A percentile compares a stretch with the other conserved stretches of the same genome.
Conservation (phyloP, 2,797 vertebrate genomes). For the Onychomys leucogaster region DNA sequence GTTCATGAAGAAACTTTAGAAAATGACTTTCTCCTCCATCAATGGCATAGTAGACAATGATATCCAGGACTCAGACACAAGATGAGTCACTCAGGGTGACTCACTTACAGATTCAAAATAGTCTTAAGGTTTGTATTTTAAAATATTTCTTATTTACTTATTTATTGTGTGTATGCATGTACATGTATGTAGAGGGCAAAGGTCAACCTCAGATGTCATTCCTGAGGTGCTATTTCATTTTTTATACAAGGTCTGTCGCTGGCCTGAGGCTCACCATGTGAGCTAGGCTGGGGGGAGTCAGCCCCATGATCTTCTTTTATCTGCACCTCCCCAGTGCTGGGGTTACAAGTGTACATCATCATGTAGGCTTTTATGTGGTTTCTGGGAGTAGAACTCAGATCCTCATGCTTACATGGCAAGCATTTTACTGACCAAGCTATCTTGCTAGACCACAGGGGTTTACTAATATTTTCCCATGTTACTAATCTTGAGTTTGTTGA, state of each 20-base stretch:
- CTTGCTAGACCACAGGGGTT: not conserved
- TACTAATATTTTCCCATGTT: not conserved
- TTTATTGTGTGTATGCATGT: not conserved
- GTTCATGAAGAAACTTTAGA: slow-evolving; percentile 37
- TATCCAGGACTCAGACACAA: not conserved
- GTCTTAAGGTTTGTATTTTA: slow-evolving; percentile 19
- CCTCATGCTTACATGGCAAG: not conserved
- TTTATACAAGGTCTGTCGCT: not conserved
- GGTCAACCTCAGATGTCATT: not conserved
- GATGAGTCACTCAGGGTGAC: not conserved
- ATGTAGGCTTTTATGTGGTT: not conserved
- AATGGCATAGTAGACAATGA: not conserved
- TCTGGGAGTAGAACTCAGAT: not conserved
- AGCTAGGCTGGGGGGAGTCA: not conserved
- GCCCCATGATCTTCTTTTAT: not conserved
- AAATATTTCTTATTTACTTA: not conserved
- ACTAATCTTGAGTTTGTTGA: not conserved
- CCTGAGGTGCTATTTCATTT: not conserved
- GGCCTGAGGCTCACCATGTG: not conserved
- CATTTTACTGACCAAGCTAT: not conserved
- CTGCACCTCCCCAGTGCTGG: not conserved
- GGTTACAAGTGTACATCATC: not conserved
- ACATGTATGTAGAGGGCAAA: not conserved
- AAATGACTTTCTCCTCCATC: slow-evolving; percentile 51
- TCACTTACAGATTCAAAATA: slow-evolving; percentile 4